Conservation (phyloP, 1,140 invertebrate species). For the Idris sp. region DNA sequence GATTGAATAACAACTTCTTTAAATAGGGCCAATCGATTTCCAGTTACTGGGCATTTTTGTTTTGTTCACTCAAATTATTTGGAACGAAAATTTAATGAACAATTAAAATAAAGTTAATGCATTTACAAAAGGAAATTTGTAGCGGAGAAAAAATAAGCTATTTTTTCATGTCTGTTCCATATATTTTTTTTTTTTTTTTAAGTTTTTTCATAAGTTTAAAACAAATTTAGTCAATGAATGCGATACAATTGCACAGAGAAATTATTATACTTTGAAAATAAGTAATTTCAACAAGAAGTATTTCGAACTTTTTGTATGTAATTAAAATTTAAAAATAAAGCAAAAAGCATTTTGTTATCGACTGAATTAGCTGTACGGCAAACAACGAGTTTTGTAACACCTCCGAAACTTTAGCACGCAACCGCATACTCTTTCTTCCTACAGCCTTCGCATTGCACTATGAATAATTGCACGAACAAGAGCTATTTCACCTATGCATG, state of each 20-base stretch:
- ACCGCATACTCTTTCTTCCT: slow-evolving; percentile 47
- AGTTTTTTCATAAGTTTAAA: too few relatives aligned
- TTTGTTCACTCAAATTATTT: too few relatives aligned
- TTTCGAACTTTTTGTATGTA: slow-evolving; percentile 14
- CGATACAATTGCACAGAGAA: slow-evolving; percentile 27
- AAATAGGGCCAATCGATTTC: too few relatives aligned
- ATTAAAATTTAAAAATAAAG: slow-evolving; percentile 21
- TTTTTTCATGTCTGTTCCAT: too few relatives aligned
- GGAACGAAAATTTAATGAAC: too few relatives aligned
- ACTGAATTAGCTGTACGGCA: slow-evolving; percentile 21
- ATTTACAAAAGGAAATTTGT: too few relatives aligned
- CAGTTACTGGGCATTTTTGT: too few relatives aligned
- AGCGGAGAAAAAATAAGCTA: too few relatives aligned
- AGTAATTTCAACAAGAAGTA: slow-evolving; percentile 7
- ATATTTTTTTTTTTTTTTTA: too few relatives aligned
- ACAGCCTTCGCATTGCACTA: slow-evolving; percentile 37
- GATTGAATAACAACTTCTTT: too few relatives aligned
- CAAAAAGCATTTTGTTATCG: slow-evolving; percentile 14
- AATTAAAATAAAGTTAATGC: too few relatives aligned
- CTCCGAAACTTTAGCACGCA: slow-evolving; percentile 42
- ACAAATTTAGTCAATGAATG: slow-evolving; percentile 17
- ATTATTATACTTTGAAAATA: slow-evolving; percentile 24
- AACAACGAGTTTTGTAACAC: slow-evolving; percentile 24
- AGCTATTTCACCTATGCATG: slow-evolving; percentile 23
- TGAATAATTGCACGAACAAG: slow-evolving; percentile 38